Evolutionary conservation across 2,888 invertebrate species (phyloP).

Genomic region (Drosophila anceps): DNA sequence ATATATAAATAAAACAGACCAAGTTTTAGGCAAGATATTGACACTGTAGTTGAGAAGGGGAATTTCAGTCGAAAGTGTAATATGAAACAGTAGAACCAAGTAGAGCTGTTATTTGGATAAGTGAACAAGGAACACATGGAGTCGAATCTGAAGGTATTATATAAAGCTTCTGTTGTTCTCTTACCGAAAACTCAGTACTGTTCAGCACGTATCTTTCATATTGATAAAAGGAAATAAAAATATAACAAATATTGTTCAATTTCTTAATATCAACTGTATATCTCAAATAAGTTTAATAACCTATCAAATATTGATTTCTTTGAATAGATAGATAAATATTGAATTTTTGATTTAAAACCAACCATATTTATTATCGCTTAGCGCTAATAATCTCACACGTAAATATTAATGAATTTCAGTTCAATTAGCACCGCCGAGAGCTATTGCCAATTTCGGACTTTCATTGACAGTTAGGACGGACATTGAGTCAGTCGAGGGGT

Average conservation of each 20-base stretch:
- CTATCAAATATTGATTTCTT: background rate
- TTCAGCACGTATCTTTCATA: too few relatives aligned
- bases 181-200: too few relatives aligned
- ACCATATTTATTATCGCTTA: background rate
- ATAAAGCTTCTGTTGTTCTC: too few relatives aligned
- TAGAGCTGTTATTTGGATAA: too few relatives aligned
- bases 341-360: background rate
- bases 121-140: too few relatives aligned
- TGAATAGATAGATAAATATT: background rate
- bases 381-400: background rate
- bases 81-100: background rate
- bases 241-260: background rate
- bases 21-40: background rate
- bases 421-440: slow-evolving; percentile 31
- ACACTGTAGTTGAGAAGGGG: background rate
- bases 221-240: background rate
- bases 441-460: slow-evolving; percentile 11
- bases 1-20: too few relatives aligned
- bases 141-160: background rate
- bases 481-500: slow-evolving; percentile 61
- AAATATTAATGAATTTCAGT: slow-evolving; percentile 4
- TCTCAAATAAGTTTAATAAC: background rate
- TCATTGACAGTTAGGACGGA: slow-evolving; percentile 9
- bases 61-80: background rate
- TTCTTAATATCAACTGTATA: background rate